Conservation (phyloP, 2,113 vertebrate genomes). For the Strix aluco region DNA sequence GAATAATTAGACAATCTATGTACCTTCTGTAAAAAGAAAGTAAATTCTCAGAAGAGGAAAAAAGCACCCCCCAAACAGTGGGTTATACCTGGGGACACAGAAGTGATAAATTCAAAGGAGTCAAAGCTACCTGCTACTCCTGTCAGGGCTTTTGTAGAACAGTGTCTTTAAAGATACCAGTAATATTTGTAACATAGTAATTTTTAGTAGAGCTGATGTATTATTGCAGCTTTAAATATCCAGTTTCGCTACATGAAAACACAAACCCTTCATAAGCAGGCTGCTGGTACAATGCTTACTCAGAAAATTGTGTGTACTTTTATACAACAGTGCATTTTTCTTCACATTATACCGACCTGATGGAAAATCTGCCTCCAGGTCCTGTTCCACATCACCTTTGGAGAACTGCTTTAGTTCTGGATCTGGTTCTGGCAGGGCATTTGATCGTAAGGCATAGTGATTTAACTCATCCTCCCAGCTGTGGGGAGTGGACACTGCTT, state of each 20-base stretch:
- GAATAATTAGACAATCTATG: neutral
- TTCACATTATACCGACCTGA: slow-evolving; percentile 76
- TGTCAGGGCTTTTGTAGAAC: neutral
- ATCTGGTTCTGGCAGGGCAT: slow-evolving; percentile 67
- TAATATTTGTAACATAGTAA: neutral
- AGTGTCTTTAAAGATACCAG: neutral
- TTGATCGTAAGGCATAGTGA: slow-evolving; percentile 76
- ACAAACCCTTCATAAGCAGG: neutral
- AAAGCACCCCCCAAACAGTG: neutral
- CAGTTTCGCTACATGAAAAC: neutral
- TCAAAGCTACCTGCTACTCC: neutral
- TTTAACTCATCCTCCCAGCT: slow-evolving; percentile 92
- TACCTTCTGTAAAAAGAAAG: neutral
- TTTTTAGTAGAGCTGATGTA: neutral
- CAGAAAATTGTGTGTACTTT: neutral
- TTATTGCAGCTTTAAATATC: neutral
- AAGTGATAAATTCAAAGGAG: neutral
- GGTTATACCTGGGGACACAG: neutral
- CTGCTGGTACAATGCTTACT: neutral
- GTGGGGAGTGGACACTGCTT: slow-evolving; percentile 88
- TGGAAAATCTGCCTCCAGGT: slow-evolving; percentile 90
- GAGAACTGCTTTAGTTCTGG: slow-evolving; percentile 68
- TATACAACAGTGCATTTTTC: neutral
- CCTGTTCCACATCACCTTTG: slow-evolving; percentile 79
- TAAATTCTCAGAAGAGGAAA: neutral